Evolutionary conservation across 2,113 vertebrate genomes (phyloP).

Genomic region (Haemorhous mexicanus): DNA sequence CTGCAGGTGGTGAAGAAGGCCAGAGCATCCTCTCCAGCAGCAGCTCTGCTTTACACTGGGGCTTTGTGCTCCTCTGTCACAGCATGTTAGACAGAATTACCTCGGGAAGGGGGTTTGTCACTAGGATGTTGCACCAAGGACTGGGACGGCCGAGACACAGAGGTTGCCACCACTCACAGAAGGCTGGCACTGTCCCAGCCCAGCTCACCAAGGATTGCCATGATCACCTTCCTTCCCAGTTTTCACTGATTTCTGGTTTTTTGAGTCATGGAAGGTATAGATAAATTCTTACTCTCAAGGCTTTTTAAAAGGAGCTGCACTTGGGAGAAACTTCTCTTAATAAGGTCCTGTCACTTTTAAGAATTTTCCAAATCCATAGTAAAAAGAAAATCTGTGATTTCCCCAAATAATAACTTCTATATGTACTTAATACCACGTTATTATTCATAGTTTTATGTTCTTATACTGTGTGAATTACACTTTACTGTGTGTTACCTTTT

Average conservation of each 20-base stretch:
- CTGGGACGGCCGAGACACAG: accelerated
- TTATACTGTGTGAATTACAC: not conserved
- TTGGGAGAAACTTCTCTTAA: not conserved
- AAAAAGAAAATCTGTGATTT: not conserved
- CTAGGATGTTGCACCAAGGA: accelerated
- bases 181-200: not conserved
- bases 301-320: not conserved
- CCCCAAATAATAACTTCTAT: not conserved
- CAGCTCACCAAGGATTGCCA: not conserved
- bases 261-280: not conserved
- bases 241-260: not conserved
- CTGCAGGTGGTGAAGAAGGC: not conserved
- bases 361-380: not conserved
- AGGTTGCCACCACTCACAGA: not conserved
- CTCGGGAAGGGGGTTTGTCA: not conserved
- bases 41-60: not conserved
- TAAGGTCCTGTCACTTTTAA: not conserved
- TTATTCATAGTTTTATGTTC: conserved; percentile 34
- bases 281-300: not conserved
- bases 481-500: conserved; percentile 15
- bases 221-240: not conserved
- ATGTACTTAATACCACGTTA: conserved; percentile 6
- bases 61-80: not conserved
- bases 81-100: not conserved
- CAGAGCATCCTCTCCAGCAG: not conserved